Evolutionary conservation across 1,140 invertebrate genomes (phyloP).

Genomic region (Panagrolaimus sp.): DNA sequence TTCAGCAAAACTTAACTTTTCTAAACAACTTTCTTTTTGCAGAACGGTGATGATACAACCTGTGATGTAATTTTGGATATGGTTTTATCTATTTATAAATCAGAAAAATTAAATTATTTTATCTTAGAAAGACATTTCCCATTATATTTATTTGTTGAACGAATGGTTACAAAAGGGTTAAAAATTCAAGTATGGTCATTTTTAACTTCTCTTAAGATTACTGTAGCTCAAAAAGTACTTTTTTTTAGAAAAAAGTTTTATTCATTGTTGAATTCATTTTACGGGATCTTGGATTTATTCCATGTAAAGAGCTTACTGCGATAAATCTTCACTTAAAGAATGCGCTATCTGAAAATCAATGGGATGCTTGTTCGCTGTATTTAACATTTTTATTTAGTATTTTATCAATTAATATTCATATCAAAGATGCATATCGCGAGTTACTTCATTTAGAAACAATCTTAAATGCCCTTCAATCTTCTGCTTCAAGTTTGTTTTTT

Average conservation of each 20-base stretch:
- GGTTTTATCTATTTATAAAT: conserved; percentile 90
- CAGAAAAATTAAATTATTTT: conserved; percentile 97
- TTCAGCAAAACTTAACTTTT: conserved; percentile 1
- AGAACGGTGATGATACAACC: conserved; percentile 44
- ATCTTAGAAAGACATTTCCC: conserved; percentile 93
- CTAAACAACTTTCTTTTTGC: conserved; percentile 16
- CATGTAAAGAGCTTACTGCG: conserved; percentile 94
- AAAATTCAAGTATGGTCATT: conserved; percentile 72
- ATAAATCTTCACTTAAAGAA: conserved; percentile 84
- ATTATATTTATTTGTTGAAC: conserved; percentile 87
- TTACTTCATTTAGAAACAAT: conserved; percentile 94
- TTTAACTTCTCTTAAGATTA: background rate
- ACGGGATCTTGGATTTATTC: conserved; percentile 93
- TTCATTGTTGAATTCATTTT: conserved; percentile 90
- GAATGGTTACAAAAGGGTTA: conserved; percentile 79
- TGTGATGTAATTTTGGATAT: conserved; percentile 88
- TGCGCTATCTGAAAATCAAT: conserved; percentile 57
- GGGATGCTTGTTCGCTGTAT: conserved; percentile 62
- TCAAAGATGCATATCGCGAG: conserved; percentile 95
- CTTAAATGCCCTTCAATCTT: conserved; percentile 42
- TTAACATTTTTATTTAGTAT: conserved; percentile 63
- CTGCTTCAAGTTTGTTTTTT: conserved; percentile 41
- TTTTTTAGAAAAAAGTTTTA: conserved; percentile 79
- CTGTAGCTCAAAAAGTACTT: conserved; percentile 34
- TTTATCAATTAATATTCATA: conserved; percentile 76